Evolutionary conservation across 2,797 vertebrate species (phyloP), one percentile per base, ranked within the genome.

Genomic region (Myotis myotis): DNA sequence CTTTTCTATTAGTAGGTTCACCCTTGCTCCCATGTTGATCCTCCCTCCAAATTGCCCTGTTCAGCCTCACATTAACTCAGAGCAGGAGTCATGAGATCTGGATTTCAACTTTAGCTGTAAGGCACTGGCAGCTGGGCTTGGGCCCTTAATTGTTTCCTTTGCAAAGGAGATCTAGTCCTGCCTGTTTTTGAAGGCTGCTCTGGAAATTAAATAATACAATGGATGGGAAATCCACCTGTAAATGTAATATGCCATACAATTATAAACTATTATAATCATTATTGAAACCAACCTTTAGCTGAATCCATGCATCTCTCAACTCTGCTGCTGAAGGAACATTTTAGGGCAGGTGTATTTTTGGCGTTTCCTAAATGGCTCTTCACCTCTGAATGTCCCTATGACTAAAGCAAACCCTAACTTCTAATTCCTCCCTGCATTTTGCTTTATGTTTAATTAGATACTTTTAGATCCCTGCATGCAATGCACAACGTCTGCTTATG

Each of bases 401-500:
- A 66, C 36, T 19, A 30, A 57, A 25, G 9, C 28, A n/a, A 91
- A 47, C 36, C 41, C 62, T n/a, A 64, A 66, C 41, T 55, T 82
- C 23, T 72, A 30, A 15, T 36, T 80, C 66, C 47, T 84, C 62
- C 25, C 44, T 84, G 68, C 6, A 49, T 70, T 96, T 95, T 74
- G n/a, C 79, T 93, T 88, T 66, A 15, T 68, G 38, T 94, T 93
- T 78, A 89, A 86, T 96, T 90, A 66, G 57, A 85, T 2, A 19
- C 23, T 62, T 89, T 94, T 62, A 33, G 85, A 83, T 89, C 33
- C 62, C 19, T 79, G 62, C 68, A 76, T 71, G 85, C 5, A 20
- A 5, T 91, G 41, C 10, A 28, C 89, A 94, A 75, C 80, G 95
- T 91, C 91, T 96, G 87, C 91, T 91, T 78, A 74, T 38, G 16